Percentiles rank a stretch among this genome's conserved stretches.
Conservation (phyloP, 2,888 invertebrate genomes). For the Corbicula japonica region DNA sequence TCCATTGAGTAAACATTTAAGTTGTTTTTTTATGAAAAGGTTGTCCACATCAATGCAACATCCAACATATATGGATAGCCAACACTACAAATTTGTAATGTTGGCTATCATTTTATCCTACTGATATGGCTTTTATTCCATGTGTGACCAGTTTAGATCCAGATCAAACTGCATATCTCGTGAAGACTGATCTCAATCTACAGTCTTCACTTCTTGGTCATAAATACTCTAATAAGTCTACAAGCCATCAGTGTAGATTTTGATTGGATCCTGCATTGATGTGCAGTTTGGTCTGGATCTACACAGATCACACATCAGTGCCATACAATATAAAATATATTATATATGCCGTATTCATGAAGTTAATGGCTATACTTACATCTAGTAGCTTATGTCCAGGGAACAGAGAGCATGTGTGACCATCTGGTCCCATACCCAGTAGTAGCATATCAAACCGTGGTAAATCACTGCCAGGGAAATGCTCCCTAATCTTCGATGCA, state of each 20-base stretch:
- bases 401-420: slow-evolving; percentile 99
- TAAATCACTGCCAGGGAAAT: slow-evolving; percentile 89
- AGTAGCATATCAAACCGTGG: slow-evolving; percentile 95
- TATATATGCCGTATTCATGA: background rate
- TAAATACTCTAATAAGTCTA: background rate
- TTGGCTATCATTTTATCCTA: no score
- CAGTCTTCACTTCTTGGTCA: background rate
- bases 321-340: background rate
- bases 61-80: no score
- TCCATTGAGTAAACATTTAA: no score
- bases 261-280: background rate
- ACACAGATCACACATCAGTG: background rate
- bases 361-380: slow-evolving; percentile 70
- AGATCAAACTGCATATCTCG: no score
- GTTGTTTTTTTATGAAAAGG: no score
- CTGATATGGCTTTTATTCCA: no score
- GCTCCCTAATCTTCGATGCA: slow-evolving; percentile 89
- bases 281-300: background rate
- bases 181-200: no score
- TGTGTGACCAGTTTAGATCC: no score
- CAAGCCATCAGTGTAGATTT: background rate
- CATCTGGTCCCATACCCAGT: slow-evolving; percentile 99
- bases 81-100: no score
- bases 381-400: slow-evolving; percentile 89
- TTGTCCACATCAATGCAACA: no score